A percentile compares a stretch with the other conserved stretches of the same genome.
Evolutionary conservation across 2,888 invertebrate species (phyloP).

Genomic region (Masnerella sp.): DNA sequence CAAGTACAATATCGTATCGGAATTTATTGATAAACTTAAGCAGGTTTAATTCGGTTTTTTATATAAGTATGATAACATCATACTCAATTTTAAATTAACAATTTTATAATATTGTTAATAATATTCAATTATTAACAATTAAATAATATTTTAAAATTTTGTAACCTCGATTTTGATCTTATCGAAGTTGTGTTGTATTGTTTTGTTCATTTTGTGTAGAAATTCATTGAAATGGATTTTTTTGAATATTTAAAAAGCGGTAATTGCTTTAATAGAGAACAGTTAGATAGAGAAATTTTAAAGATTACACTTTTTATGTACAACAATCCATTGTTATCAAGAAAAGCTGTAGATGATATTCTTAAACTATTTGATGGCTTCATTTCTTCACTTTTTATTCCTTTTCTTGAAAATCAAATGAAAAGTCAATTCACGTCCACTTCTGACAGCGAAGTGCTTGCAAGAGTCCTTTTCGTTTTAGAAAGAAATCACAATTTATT

Average conservation of each 20-base stretch:
- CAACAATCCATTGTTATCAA: constrained; percentile 6
- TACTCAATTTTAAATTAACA: too few species aligned
- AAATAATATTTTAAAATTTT: too few species aligned
- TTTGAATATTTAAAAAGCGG: too few species aligned
- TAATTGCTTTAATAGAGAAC: too few species aligned
- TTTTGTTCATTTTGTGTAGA: too few species aligned
- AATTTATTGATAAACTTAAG: constrained; percentile 25
- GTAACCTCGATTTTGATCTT: too few species aligned
- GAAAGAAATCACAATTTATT: not conserved
- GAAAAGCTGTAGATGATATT: constrained; percentile 1
- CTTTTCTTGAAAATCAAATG: not conserved
- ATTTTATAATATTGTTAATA: too few species aligned
- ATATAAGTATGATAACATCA: too few species aligned
- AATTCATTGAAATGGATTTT: too few species aligned
- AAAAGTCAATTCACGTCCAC: not conserved
- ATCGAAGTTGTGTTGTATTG: too few species aligned
- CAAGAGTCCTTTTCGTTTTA: not conserved
- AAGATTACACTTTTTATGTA: constrained; percentile 40
- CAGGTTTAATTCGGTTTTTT: not conserved
- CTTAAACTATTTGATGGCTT: not conserved
- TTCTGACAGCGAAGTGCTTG: too few species aligned
- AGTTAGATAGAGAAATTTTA: constrained; percentile 38
- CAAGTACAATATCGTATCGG: constrained; percentile 11
- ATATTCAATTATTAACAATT: too few species aligned
- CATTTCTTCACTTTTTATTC: not conserved